phyloP scores from a whole-genome alignment of 2,888 invertebrate species.

The Drosophila prolongata region DNA sequence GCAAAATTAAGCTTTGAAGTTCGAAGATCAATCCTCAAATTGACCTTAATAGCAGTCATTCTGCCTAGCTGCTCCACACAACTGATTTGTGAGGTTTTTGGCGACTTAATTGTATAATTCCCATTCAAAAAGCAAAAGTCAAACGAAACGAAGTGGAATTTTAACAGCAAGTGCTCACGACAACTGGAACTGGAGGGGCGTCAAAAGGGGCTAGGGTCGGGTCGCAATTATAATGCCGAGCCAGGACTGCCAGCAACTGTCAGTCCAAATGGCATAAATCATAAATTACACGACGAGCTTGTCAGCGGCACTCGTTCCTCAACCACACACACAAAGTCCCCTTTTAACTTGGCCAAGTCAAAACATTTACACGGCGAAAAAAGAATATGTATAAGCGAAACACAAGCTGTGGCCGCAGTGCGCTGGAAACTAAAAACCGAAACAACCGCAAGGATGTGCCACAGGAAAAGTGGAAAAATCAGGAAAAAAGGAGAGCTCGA shows the following conservation, averaged over 20 bases:
- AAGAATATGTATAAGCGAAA: slow-evolving; percentile 43
- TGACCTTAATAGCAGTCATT: no score
- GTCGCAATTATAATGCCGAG: slow-evolving; percentile 22
- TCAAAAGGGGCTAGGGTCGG: slow-evolving; percentile 4
- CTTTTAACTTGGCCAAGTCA: slow-evolving; percentile 36
- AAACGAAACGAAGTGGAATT: slow-evolving; percentile 23
- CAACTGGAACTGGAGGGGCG: not conserved
- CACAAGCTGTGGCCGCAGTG: slow-evolving; percentile 34
- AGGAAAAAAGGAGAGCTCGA: no score
- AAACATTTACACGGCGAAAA: slow-evolving; percentile 46
- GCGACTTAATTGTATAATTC: slow-evolving; percentile 6
- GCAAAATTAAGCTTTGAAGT: no score
- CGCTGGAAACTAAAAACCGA: slow-evolving; percentile 55
- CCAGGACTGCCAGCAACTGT: slow-evolving; percentile 37
- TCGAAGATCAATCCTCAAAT: no score
- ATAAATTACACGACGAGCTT: slow-evolving; percentile 64
- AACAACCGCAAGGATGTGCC: slow-evolving; percentile 32
- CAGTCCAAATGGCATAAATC: slow-evolving; percentile 59
- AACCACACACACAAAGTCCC: not conserved
- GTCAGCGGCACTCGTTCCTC: slow-evolving; percentile 54
- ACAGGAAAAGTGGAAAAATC: slow-evolving; percentile 5
- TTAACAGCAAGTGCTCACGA: slow-evolving; percentile 26
- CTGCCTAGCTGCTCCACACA: no score
- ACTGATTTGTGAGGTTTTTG: no score
- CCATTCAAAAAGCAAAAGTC: slow-evolving; percentile 26